Conservation (phyloP, 2,113 vertebrate species). For the Furnarius figulus region DNA sequence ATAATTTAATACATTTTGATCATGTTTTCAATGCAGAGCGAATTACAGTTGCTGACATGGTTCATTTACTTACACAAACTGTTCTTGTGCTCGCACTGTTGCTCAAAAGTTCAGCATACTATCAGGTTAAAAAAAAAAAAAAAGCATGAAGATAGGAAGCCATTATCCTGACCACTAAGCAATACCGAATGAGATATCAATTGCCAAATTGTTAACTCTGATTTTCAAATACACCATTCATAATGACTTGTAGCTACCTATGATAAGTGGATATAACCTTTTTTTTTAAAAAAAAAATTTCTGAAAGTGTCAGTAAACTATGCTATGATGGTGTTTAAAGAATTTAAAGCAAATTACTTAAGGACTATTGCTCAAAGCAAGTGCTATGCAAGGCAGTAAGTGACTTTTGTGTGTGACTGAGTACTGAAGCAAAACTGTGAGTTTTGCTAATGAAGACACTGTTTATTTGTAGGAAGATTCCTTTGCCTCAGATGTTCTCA, state of each 20-base stretch:
- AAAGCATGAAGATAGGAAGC: constrained; percentile 3
- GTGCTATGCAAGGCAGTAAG: not conserved
- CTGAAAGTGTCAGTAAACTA: constrained; percentile 35
- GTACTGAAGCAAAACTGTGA: constrained; percentile 25
- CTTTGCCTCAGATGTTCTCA: constrained; percentile 20
- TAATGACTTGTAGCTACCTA: constrained; percentile 39
- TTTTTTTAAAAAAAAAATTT: constrained; percentile 24
- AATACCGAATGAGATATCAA: constrained; percentile 47
- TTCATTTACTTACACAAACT: constrained; percentile 64
- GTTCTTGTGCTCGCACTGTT: constrained; percentile 24
- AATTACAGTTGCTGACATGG: constrained; percentile 50
- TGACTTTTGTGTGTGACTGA: constrained; percentile 62
- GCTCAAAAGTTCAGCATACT: constrained; percentile 22
- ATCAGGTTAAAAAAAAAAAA: constrained; percentile 43
- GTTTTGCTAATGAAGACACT: constrained; percentile 20
- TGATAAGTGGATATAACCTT: constrained; percentile 3
- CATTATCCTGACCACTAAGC: constrained; percentile 58
- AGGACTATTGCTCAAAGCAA: constrained; percentile 43
- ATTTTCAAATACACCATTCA: constrained; percentile 52
- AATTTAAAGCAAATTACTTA: constrained; percentile 56
- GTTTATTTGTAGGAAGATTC: constrained; percentile 19
- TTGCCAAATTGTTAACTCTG: constrained; percentile 46
- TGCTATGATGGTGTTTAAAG: constrained; percentile 26
- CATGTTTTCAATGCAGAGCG: constrained; percentile 40
- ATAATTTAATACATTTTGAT: constrained; percentile 59